Evolutionary conservation across 1,140 invertebrate species (phyloP).

Genomic region (Arion vulgaris): DNA sequence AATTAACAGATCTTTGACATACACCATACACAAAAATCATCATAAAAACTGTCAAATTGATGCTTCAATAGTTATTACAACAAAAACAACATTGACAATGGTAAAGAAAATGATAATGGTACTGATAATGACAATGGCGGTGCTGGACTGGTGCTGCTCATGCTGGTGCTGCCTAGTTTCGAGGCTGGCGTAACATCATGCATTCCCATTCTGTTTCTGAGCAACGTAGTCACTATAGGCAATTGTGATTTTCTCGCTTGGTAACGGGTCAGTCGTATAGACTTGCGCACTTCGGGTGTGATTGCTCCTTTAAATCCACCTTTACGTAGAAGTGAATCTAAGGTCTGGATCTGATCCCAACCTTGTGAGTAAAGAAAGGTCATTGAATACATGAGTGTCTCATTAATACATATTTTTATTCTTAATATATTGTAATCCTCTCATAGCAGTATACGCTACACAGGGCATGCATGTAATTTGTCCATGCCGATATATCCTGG

Average conservation of each 20-base stretch:
- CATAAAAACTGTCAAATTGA: conserved; percentile 13
- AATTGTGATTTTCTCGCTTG: conserved; percentile 88
- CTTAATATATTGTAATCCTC: no score
- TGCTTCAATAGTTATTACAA: conserved; percentile 24
- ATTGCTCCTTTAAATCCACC: conserved; percentile 95
- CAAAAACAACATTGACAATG: conserved; percentile 25
- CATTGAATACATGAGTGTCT: neutral
- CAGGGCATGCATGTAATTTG: no score
- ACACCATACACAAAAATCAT: neutral
- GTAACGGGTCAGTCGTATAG: conserved; percentile 89
- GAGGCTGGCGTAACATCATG: conserved; percentile 46
- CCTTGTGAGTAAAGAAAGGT: conserved; percentile 53
- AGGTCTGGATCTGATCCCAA: conserved; percentile 86
- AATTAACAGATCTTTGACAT: no score
- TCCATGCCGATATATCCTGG: no score
- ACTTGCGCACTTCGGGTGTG: conserved; percentile 86
- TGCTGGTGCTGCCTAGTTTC: conserved; percentile 36
- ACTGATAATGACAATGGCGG: conserved; percentile 6
- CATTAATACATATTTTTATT: no score
- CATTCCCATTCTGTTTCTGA: conserved; percentile 59
- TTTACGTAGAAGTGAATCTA: conserved; percentile 96
- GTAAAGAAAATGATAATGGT: conserved; percentile 22
- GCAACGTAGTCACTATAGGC: conserved; percentile 84
- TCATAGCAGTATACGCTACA: no score
- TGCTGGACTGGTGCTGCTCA: conserved; percentile 13